These are phyloP conservation scores for Corythoichthys haematopterus DNA, from an alignment of 2,113 vertebrate genomes.

Conservation along the genomic window DNA sequence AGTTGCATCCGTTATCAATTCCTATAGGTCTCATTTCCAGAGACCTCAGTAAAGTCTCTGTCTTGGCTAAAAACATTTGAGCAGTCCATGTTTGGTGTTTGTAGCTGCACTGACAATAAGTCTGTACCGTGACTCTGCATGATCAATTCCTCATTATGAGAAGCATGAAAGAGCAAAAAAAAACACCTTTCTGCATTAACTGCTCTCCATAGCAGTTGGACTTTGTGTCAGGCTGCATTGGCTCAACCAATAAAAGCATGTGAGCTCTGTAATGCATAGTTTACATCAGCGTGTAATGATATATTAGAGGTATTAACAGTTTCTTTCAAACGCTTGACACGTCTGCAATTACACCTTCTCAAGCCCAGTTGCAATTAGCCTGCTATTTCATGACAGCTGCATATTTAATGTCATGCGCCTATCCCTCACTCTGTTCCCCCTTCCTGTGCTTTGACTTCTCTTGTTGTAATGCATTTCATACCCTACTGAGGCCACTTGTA, in stretches of 20 bases:
- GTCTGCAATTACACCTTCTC: constrained; percentile 3
- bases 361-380: too few species aligned
- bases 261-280: constrained; percentile 9
- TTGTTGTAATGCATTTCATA: constrained; percentile 12
- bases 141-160: constrained; percentile 43
- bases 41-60: neutral
- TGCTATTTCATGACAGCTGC: neutral
- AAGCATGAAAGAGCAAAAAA: constrained; percentile 16
- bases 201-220: constrained; percentile 12
- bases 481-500: constrained; percentile 24
- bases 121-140: constrained; percentile 32
- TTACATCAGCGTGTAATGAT: constrained; percentile 6
- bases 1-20: neutral
- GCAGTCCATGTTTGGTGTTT: neutral
- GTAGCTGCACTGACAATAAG: constrained; percentile 5
- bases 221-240: constrained; percentile 18
- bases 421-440: neutral
- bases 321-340: constrained; percentile 1
- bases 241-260: neutral
- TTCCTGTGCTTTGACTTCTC: constrained; percentile 3
- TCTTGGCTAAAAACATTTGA: neutral
- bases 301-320: constrained; percentile 1
- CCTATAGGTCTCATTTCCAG: neutral
- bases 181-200: constrained; percentile 8
- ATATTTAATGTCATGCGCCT: neutral